Conservation (phyloP, 1,140 invertebrate genomes). For the Calliphora vicina region DNA sequence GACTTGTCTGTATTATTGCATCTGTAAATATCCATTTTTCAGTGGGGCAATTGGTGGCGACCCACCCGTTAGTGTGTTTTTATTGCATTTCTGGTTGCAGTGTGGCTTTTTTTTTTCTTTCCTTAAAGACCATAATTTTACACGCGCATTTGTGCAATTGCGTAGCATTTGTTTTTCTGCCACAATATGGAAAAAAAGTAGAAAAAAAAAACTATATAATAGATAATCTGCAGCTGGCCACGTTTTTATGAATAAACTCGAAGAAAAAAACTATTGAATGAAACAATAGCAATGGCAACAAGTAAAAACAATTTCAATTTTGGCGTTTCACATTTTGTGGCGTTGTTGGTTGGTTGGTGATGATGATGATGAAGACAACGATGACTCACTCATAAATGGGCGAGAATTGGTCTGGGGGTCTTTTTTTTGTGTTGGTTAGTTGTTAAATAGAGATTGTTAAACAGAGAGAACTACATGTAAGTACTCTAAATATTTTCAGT, state of each 20-base stretch:
- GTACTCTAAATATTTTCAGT: no score
- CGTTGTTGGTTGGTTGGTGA: neutral
- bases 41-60: neutral
- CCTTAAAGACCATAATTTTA: neutral
- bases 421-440: no score
- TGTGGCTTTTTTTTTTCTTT: neutral
- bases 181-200: no score
- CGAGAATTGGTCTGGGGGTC: no score
- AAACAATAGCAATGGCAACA: neutral
- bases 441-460: no score
- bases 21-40: neutral
- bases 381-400: neutral
- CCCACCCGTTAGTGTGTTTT: neutral
- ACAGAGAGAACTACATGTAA: no score
- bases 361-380: no score
- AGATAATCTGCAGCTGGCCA: conserved; percentile 24
- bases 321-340: neutral
- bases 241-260: neutral
- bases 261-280: neutral
- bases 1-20: no score
- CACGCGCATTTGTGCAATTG: conserved; percentile 24
- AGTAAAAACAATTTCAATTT: conserved; percentile 14
- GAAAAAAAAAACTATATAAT: neutral
- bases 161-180: conserved; percentile 9
- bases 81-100: neutral